Evolutionary conservation across 2,113 vertebrate genomes (phyloP).

Genomic region (Bos javanicus): DNA sequence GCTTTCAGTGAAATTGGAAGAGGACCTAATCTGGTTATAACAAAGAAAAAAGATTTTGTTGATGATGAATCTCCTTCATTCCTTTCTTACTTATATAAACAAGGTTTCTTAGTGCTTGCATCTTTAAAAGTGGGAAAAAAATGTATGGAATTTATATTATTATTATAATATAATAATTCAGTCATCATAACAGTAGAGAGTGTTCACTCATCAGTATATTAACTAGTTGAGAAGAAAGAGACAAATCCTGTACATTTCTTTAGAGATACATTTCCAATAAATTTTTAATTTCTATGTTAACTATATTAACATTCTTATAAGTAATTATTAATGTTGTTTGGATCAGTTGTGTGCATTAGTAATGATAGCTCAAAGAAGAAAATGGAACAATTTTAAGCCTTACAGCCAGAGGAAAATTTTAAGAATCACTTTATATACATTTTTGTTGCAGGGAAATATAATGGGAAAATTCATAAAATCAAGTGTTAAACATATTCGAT

Average conservation of each 20-base stretch:
- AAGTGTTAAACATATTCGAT: background rate
- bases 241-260: background rate
- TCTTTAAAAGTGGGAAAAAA: background rate
- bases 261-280: background rate
- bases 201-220: background rate
- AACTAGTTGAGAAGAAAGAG: background rate
- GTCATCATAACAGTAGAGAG: background rate
- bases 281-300: background rate
- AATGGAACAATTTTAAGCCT: background rate
- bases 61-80: background rate
- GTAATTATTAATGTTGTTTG: constrained; percentile 40
- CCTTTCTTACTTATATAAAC: background rate
- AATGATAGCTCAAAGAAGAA: background rate
- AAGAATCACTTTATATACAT: background rate
- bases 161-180: background rate
- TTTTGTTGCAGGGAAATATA: constrained; percentile 4
- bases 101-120: background rate
- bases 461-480: constrained; percentile 3
- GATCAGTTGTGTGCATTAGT: background rate
- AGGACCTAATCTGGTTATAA: background rate
- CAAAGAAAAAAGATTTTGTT: background rate
- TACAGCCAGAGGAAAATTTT: background rate
- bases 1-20: background rate
- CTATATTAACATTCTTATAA: constrained; percentile 16
- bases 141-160: background rate